Base-by-base conservation (phyloP, 2,888 invertebrate species). In the Pristionchus mayeri region DNA sequence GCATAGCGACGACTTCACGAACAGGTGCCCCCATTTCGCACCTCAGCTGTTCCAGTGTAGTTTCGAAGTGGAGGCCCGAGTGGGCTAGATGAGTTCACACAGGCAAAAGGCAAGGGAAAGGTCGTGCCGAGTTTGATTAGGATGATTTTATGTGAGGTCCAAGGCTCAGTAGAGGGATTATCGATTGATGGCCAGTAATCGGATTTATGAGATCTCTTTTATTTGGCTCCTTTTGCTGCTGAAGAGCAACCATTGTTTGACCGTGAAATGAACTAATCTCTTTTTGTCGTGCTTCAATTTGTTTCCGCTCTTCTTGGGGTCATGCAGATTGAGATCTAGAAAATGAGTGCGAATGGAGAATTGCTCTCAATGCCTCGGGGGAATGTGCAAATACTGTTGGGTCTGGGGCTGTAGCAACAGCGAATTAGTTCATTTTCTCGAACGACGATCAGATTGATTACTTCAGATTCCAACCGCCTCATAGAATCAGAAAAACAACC, bases 101-200 rank as follows among this genome's bases (percentile, higher is more conserved):
- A 1, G n/a, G 34, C 11, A 4, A 11, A 34, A 24, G 34, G 3
- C 40, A 24, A 21, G 40, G 13, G 63, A 63, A 71, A 71, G 71
- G 71, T 71, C 71, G 71, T n/a, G 21, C 3, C 34, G 63, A 21
- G 0, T 7, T n/a, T 71, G 71, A 44, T 71, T 71, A 71, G 71
- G 71, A 44, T 71, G 44, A 71, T 40, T 71, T 44, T 71, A 71
- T 44, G 71, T 21, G 71, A 37, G 71, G 40, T 71, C 71, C 54
- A 54, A 54, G 71, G 71, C 16, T 30, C 18, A 11, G 24, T 7
- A n/a, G 21, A 3, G n/a, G 44, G 13, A 44, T 44, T 71, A 71
- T 71, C 71, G 71, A 71, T 40, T 71, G 40, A 11, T 21, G 40
- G 40, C 37, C 30, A 27, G n/a, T n/a, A n/a, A n/a, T n/a, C 27